Conservation (phyloP, 2,113 vertebrate genomes). For the Cinclus cinclus region DNA sequence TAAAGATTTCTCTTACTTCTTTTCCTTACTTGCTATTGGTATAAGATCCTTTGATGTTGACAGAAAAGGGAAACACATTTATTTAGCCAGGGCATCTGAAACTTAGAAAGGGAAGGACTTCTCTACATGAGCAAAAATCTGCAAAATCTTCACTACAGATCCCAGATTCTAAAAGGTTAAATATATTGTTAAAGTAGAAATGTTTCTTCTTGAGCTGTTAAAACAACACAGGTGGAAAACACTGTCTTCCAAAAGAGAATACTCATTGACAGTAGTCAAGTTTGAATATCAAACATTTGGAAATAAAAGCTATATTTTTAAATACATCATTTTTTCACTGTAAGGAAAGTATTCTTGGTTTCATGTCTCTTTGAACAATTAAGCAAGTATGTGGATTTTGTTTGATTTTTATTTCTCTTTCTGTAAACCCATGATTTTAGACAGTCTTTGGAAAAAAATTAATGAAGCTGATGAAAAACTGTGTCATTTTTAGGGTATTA, state of each 20-base stretch:
- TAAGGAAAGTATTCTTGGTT: not conserved
- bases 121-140: not conserved
- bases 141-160: not conserved
- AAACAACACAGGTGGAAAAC: not conserved
- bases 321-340: not conserved
- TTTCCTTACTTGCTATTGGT: not conserved
- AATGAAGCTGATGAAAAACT: not conserved
- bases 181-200: not conserved
- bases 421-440: not conserved
- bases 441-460: not conserved
- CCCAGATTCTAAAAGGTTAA: not conserved
- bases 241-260: not conserved
- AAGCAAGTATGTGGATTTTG: not conserved
- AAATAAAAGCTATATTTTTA: not conserved
- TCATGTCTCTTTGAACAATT: not conserved
- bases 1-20: not conserved
- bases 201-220: not conserved
- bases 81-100: not conserved
- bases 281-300: not conserved
- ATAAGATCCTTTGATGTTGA: not conserved
- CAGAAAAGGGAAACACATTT: not conserved
- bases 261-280: not conserved
- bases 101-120: not conserved
- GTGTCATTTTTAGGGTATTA: rapidly evolving
- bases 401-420: not conserved